Base-by-base conservation (phyloP, 2,888 invertebrate species). In the Lycocerus yunnanus region DNA sequence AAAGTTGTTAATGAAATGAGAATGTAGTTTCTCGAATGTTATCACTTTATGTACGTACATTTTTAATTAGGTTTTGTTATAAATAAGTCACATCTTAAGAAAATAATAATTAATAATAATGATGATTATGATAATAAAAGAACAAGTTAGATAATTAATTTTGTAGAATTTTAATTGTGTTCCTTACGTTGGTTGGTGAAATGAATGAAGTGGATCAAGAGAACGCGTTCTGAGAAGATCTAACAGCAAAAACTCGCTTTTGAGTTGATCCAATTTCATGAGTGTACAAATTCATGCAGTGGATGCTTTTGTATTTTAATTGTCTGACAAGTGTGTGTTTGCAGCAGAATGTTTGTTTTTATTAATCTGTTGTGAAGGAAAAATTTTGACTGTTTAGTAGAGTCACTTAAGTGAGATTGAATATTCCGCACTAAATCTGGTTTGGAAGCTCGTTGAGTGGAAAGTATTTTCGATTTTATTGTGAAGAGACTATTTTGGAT, bases 391-490 rank as follows among this genome's bases (percentile, higher is more conserved):
- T 69, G 69, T 43, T 72, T 71, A 72, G 68, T 72, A 76, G 73
- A 75, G 68, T 58, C 72, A 73, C 76, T 76, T 72, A 70, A 59
- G 71, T 76, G 76, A 73, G 76, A 68, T 68, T 76, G 73, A 76
- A 76, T 72, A 76, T 68, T 60, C 73, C 73, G 67, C 72, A 76
- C 70, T 70, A 69, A 68, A 70, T 73, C 72, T 70, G 73, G 71
- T 73, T 63, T 73, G 76, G 76, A 68, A 72, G 73, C 72, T 75
- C 75, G 43, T 66, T 75, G 75, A 72, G 66, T 72, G 72, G 72
- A 69, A 66, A 69, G 67, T 75, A 68, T 75, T 72, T 69, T 72
- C 72, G 72, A 75, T 72, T 72, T 72, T 15, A 66, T 72, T 76
- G 73, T 68, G 74, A 43, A 43, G 43, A 43, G 43, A 43, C 43